phyloP scores from a whole-genome alignment of 2,888 invertebrate species.

The Pinctada fucata region DNA sequence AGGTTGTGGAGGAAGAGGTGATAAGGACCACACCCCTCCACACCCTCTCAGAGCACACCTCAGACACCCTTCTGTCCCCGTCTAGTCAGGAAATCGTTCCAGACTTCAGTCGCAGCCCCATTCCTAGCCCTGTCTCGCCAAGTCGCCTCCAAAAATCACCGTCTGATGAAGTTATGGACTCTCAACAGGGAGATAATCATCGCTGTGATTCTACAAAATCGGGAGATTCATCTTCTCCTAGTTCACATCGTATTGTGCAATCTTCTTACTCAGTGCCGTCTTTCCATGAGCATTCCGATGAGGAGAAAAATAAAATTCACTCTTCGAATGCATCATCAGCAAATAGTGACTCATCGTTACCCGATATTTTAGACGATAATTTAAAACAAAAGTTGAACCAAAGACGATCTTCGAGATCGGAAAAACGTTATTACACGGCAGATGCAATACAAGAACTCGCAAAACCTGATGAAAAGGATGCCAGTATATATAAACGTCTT shows the following conservation, averaged over 20 bases:
- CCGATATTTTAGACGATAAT: conserved; percentile 62
- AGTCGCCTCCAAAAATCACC: conserved; percentile 26
- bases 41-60: conserved; percentile 10
- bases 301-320: conserved; percentile 33
- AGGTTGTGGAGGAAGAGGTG: conserved; percentile 51
- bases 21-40: conserved; percentile 50
- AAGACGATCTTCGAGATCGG: conserved; percentile 66
- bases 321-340: conserved; percentile 38
- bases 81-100: conserved; percentile 13
- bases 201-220: conserved; percentile 9
- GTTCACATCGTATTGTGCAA: conserved; percentile 34
- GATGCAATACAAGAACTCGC: conserved; percentile 82
- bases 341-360: conserved; percentile 52
- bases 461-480: conserved; percentile 68
- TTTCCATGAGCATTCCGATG: conserved; percentile 28
- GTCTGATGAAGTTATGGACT: conserved; percentile 30
- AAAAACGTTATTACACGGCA: conserved; percentile 82
- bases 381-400: conserved; percentile 70
- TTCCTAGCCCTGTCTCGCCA: conserved; percentile 33
- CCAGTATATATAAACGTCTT: conserved; percentile 81
- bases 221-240: neutral
- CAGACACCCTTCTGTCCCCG: conserved; percentile 29
- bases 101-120: conserved; percentile 22
- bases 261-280: conserved; percentile 38
- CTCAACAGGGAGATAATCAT: conserved; percentile 8